Evolutionary conservation across 1,140 invertebrate species (phyloP), one percentile per base, ranked within the genome.

Genomic region (Hylyphantes graminicola): DNA sequence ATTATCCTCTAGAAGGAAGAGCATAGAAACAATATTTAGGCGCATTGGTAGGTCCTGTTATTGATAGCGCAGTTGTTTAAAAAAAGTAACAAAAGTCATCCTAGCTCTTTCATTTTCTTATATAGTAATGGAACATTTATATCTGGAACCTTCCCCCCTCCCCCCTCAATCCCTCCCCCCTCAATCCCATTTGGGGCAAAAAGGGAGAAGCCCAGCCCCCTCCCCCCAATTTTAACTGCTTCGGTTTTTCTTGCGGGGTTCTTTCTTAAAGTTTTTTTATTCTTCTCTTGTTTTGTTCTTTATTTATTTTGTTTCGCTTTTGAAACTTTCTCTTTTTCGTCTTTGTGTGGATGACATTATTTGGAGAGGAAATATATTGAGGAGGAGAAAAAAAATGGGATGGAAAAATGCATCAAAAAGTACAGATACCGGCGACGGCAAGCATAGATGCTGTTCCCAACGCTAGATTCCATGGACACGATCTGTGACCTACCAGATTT

Each of bases 91-190:
- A 85, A 85, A 85, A 59, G 64, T 35, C 35, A 35, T 35, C 35
- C 35, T 17, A 76, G 82, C 82, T 77, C 74, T 85, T 85, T 85
- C 72, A 85, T 85, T 85, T 85, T 85, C 82, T 85, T 65, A 85
- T 85, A 85, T 74, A 83, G 80, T 83, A 83, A 85, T 85, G 82
- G 82, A 85, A 77, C 82, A 85, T 85, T 85, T 85, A 76, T 85
- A 85, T 85, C 65, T 61, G 82, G 75, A 83, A 77, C 82, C 82
- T 76, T 85, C 76, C 76, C 74, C 5, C 35, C 35, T n/a, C n/a
- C n/a, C n/a, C n/a, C n/a, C n/a, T n/a, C n/a, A n/a, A n/a, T n/a
- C n/a, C 76, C 76, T 64, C 5, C 35, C 35, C 35, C 35, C 35
- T 65, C 82, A 85, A 85, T 85, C 77, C 82, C 73, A 85, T 85